Evolutionary conservation across 2,113 vertebrate genomes (phyloP), one percentile per base, ranked within the genome.

Genomic region (Gobiocypris rarus): DNA sequence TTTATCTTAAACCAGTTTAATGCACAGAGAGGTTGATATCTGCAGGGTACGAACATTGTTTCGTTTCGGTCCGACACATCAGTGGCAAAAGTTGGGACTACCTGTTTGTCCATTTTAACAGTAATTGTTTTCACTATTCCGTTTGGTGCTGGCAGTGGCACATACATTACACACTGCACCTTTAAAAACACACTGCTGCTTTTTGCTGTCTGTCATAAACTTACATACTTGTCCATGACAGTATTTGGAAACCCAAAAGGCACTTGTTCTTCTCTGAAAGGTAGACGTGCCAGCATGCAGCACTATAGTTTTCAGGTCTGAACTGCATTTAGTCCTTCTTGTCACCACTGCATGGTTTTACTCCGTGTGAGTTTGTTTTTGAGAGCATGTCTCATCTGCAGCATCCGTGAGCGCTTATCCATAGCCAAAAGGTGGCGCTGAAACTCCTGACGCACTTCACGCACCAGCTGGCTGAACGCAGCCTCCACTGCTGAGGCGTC

Each of bases 301-400:
- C 6, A 75, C 8, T 52, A 50, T 2, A 3, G 41, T 15, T 26
- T 34, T 26, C 1, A 3, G 26, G 11, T 52, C 10, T 22, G 41
- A 65, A 45, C 15, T 14, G 52, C 6, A 48, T 28, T 67, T 41
- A 15, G 24, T 19, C 71, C 45, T 26, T 15, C 14, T 17, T 38
- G 67, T 91, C 80, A 91, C 90, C 90, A 91, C 77, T 90, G 90
- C 90, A 89, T 88, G 86, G 90, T 91, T 84, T 89, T 91, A 76
- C 90, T 91, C 81, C 90, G 86, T 9, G 87, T 90, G 17, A 91
- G 88, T 71, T 87, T 89, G 85, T 83, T 90, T 83, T 75, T 89
- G 50, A 91, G 84, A 0, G 84, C 87, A 2, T 89, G 88, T 0
- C 88, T 76, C 89, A 90, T 86, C 86, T 90, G 90, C 13, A 90